These are phyloP conservation scores for Diorhabda elongata DNA, from an alignment of 1,140 invertebrate species.

Conservation along the genomic window DNA sequence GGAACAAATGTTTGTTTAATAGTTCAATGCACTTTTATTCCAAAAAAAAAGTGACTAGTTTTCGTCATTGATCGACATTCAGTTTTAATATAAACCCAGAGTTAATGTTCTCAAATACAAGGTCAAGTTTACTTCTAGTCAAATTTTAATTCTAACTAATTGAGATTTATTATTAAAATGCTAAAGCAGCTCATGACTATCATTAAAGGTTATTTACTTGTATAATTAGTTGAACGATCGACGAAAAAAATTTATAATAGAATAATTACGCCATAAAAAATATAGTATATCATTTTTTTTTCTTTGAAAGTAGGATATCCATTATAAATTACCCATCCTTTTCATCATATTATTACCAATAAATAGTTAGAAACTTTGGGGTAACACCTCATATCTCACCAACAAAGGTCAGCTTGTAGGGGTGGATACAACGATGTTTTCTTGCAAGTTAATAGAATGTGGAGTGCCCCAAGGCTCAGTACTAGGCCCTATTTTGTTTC, in stretches of 20 bases:
- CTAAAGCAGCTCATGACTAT: neutral
- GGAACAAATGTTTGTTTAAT: neutral
- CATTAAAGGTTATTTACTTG: neutral
- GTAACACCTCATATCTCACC: too few relatives aligned
- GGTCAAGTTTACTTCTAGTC: neutral
- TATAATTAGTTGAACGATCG: neutral
- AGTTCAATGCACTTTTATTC: neutral
- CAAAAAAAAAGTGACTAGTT: neutral
- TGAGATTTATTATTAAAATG: neutral
- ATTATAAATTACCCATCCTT: too few relatives aligned
- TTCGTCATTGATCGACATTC: neutral
- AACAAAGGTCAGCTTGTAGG: too few relatives aligned
- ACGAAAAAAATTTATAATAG: neutral
- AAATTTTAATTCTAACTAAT: neutral
- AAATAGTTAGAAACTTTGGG: too few relatives aligned
- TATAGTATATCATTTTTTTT: too few relatives aligned
- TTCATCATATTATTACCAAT: too few relatives aligned
- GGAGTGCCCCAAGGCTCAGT: too few relatives aligned
- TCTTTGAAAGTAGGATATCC: too few relatives aligned
- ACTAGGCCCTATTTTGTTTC: too few relatives aligned
- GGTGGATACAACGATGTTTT: too few relatives aligned
- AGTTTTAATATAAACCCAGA: neutral
- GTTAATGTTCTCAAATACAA: neutral
- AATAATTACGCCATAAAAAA: too few relatives aligned
- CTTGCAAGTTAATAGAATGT: too few relatives aligned